Percentiles rank a stretch among this genome's conserved stretches.
Conservation (phyloP, 35 echinoderm and acorn worm species). For the Hemicentrotus pulcherrimus region DNA sequence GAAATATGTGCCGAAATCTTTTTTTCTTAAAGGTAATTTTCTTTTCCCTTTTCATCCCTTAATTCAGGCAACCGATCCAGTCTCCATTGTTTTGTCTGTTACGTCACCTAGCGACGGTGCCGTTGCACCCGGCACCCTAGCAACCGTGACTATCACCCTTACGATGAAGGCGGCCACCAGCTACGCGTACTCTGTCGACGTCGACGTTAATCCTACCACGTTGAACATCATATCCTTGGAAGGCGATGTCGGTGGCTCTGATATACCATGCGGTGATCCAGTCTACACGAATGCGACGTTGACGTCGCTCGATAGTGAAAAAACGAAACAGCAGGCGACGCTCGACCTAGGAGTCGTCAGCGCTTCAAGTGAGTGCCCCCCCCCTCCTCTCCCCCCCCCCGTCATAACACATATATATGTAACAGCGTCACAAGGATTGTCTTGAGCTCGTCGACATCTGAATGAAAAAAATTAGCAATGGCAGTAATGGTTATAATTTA, state of each 20-base stretch:
- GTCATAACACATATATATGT: neutral
- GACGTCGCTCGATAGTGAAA: constrained; percentile 1
- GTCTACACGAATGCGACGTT: neutral
- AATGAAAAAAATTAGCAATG: too few relatives aligned
- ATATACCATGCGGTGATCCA: constrained; percentile 44
- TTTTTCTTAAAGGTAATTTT: neutral
- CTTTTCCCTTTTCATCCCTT: neutral
- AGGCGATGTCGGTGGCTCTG: neutral
- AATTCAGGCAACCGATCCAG: neutral
- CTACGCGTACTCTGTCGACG: neutral
- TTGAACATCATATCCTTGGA: neutral
- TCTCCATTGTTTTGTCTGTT: neutral
- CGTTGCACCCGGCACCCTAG: constrained; percentile 28
- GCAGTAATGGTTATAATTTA: too few relatives aligned
- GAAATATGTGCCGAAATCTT: too few relatives aligned
- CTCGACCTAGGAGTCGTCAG: constrained; percentile 32
- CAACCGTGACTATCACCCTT: neutral
- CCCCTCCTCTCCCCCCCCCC: neutral
- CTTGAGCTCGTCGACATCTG: too few relatives aligned
- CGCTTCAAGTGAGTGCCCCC: neutral
- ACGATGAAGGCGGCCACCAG: neutral
- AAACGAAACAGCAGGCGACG: neutral
- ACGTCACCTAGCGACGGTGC: neutral
- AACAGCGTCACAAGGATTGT: too few relatives aligned
- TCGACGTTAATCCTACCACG: neutral